Percentiles rank a stretch among this genome's conserved stretches.
Conservation (phyloP, 2,888 invertebrate genomes). For the Drosophila anceps region DNA sequence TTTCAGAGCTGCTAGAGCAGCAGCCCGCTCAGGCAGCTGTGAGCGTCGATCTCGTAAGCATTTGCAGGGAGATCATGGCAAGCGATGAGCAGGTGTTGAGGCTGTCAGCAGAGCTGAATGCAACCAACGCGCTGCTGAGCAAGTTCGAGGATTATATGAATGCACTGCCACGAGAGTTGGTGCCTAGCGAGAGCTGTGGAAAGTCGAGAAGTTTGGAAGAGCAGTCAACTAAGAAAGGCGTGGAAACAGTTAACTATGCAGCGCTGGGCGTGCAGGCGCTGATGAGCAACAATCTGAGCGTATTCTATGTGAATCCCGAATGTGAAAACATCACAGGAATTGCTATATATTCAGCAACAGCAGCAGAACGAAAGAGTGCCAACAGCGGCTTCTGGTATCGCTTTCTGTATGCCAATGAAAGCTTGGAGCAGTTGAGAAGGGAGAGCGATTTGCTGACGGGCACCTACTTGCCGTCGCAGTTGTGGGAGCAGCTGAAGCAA, state of each 20-base stretch:
- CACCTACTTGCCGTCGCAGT: constrained; percentile 86
- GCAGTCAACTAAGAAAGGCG: background rate
- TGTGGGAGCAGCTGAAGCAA: constrained; percentile 76
- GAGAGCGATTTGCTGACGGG: constrained; percentile 86
- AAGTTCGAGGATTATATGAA: constrained; percentile 87
- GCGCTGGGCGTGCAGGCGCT: constrained; percentile 76
- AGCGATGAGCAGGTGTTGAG: constrained; percentile 83
- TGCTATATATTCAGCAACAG: constrained; percentile 65
- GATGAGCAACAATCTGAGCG: constrained; percentile 77
- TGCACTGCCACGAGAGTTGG: constrained; percentile 69
- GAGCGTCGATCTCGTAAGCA: constrained; percentile 70
- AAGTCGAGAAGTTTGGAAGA: accelerated
- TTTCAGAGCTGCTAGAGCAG: constrained; percentile 28
- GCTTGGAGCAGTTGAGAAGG: constrained; percentile 82
- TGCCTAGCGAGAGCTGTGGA: constrained; percentile 47
- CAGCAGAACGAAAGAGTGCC: constrained; percentile 19
- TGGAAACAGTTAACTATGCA: constrained; percentile 42
- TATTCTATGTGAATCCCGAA: constrained; percentile 82
- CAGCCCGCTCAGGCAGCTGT: constrained; percentile 33
- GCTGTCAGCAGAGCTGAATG: constrained; percentile 86
- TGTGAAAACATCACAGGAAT: constrained; percentile 82
- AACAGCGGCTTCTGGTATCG: constrained; percentile 72
- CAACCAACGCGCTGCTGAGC: constrained; percentile 88
- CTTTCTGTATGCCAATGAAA: constrained; percentile 85
- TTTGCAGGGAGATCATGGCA: constrained; percentile 86